These are phyloP conservation scores for Scaptomyza flava DNA, from an alignment of 2,888 invertebrate species.

Conservation along the genomic window DNA sequence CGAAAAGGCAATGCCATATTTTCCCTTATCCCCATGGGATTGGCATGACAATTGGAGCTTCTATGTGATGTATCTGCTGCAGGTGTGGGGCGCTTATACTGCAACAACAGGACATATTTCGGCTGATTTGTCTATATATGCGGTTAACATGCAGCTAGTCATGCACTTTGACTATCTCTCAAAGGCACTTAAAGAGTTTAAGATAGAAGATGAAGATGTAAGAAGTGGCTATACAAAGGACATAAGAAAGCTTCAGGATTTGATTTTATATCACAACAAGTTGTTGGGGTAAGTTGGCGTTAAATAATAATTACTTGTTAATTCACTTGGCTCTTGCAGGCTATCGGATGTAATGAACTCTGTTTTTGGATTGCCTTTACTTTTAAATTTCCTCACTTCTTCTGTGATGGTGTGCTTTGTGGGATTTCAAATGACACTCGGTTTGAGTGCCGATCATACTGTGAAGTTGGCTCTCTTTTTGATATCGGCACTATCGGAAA, in stretches of 20 bases:
- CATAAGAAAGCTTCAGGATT: slow-evolving; percentile 5
- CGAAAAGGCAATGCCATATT: slow-evolving; percentile 41
- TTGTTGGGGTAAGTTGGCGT: slow-evolving; percentile 24
- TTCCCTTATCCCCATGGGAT: slow-evolving; percentile 49
- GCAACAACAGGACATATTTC: slow-evolving; percentile 63
- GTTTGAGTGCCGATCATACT: slow-evolving; percentile 41
- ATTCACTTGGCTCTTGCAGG: slow-evolving; percentile 3
- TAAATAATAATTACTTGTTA: background rate
- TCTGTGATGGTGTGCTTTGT: slow-evolving; percentile 61
- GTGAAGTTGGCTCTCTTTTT: slow-evolving; percentile 65
- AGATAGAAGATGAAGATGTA: background rate
- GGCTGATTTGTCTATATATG: slow-evolving; percentile 68
- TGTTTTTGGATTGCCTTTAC: slow-evolving; percentile 63
- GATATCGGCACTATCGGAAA: slow-evolving; percentile 37
- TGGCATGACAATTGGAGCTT: slow-evolving; percentile 52
- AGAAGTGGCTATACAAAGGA: slow-evolving; percentile 14
- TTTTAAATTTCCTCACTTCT: slow-evolving; percentile 70
- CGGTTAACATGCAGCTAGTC: slow-evolving; percentile 64
- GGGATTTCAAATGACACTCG: slow-evolving; percentile 66
- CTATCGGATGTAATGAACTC: slow-evolving; percentile 54
- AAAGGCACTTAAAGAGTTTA: slow-evolving; percentile 13
- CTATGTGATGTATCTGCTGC: slow-evolving; percentile 52
- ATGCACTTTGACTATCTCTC: slow-evolving; percentile 76
- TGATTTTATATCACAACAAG: slow-evolving; percentile 46
- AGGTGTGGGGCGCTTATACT: slow-evolving; percentile 56